A percentile compares a stretch with the other conserved stretches of the same genome.
Evolutionary conservation across 2,888 invertebrate species (phyloP).

Genomic region (Serrognathus titanus): DNA sequence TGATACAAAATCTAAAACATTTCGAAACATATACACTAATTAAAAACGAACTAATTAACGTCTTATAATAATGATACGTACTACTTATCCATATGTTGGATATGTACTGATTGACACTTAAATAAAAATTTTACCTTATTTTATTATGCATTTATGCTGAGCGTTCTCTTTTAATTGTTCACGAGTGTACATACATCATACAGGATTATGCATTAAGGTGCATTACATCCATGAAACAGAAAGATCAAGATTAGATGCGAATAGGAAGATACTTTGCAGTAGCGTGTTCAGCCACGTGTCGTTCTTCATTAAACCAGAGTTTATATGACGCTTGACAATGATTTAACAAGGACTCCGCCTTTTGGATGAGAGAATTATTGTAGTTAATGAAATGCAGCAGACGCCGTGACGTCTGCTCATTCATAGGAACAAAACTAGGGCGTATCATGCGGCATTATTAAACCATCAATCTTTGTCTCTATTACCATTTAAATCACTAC

Average conservation of each 20-base stretch:
- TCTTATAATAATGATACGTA: too few species aligned
- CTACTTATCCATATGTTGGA: too few species aligned
- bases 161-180: too few species aligned
- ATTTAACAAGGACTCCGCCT: constrained; percentile 39
- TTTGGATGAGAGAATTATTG: constrained; percentile 38
- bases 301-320: constrained; percentile 41
- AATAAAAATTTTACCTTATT: too few species aligned
- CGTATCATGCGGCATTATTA: constrained; percentile 12
- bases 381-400: constrained; percentile 41
- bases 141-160: too few species aligned
- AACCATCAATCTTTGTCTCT: constrained; percentile 13
- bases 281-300: constrained; percentile 34
- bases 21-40: too few species aligned
- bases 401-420: constrained; percentile 25
- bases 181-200: too few species aligned
- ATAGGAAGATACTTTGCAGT: constrained; percentile 1
- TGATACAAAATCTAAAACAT: too few species aligned
- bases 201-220: background rate
- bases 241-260: constrained; percentile 2
- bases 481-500: background rate
- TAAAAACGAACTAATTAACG: too few species aligned
- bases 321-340: constrained; percentile 27
- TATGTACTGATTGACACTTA: too few species aligned
- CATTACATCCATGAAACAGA: background rate
- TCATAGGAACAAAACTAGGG: constrained; percentile 21